phyloP scores from a whole-genome alignment of 1,140 invertebrate genomes.

The Aphaenogaster rudis region DNA sequence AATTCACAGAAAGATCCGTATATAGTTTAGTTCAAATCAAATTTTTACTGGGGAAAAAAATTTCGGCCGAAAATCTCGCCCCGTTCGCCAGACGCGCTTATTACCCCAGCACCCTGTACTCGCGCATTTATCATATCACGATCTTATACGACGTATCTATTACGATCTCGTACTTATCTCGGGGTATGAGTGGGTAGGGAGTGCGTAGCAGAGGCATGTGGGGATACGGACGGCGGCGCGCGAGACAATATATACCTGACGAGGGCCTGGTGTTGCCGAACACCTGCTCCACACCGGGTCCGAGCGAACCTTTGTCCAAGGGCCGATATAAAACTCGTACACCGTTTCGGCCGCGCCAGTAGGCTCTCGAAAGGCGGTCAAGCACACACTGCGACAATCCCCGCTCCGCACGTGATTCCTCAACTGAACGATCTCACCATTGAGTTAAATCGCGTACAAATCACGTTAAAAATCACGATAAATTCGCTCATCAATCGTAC shows the following conservation, averaged over 20 bases:
- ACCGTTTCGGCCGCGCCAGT: conserved; percentile 74
- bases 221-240: conserved; percentile 36
- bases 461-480: not conserved
- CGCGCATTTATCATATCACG: conserved; percentile 43
- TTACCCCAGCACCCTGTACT: conserved; percentile 13
- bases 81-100: conserved; percentile 12
- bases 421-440: not conserved
- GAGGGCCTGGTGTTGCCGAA: conserved; percentile 80
- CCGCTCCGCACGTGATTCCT: not conserved
- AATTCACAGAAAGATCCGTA: not conserved
- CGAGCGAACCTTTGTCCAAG: conserved; percentile 78
- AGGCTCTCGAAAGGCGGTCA: conserved; percentile 65
- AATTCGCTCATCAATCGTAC: not conserved
- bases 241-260: conserved; percentile 63
- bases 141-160: conserved; percentile 53
- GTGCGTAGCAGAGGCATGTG: conserved; percentile 1
- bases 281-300: conserved; percentile 79
- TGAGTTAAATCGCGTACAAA: not conserved
- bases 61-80: not conserved
- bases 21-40: not conserved
- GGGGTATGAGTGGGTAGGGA: conserved; percentile 22
- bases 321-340: conserved; percentile 80
- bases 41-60: not conserved
- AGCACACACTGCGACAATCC: not conserved
- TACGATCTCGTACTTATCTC: conserved; percentile 42